These are phyloP conservation scores for Argentina silus DNA, from an alignment of 2,797 vertebrate species.

Conservation along the genomic window DNA sequence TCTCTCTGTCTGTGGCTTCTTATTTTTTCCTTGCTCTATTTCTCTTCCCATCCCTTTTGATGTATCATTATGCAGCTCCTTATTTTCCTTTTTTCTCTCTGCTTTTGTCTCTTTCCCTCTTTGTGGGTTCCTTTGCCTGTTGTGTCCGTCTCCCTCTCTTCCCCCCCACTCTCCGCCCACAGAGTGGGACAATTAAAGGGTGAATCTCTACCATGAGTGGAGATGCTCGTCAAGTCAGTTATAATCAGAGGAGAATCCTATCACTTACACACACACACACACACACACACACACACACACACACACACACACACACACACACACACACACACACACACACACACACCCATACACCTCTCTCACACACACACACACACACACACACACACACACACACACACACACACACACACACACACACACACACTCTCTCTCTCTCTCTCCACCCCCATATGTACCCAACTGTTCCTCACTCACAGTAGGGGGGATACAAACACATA, in stretches of 20 bases:
- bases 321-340: slow-evolving; percentile 47
- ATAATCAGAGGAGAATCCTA: slow-evolving; percentile 69
- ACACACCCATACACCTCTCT: slow-evolving; percentile 10
- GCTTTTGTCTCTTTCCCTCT: background rate
- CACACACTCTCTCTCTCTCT: slow-evolving; percentile 21
- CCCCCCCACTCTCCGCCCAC: slow-evolving; percentile 59
- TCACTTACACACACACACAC: slow-evolving; percentile 45
- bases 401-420: slow-evolving; percentile 45
- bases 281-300: slow-evolving; percentile 10
- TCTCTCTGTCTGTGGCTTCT: slow-evolving; percentile 6
- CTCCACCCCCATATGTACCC: slow-evolving; percentile 66
- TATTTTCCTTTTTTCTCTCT: background rate
- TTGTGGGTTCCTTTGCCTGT: background rate
- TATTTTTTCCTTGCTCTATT: background rate
- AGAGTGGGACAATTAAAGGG: slow-evolving; percentile 75
- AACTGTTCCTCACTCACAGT: slow-evolving; percentile 64
- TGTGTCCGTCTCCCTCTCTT: slow-evolving; percentile 32
- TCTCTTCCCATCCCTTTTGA: background rate
- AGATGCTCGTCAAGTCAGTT: slow-evolving; percentile 70
- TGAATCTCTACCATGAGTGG: slow-evolving; percentile 64
- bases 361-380: background rate
- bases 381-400: slow-evolving; percentile 27
- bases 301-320: slow-evolving; percentile 22
- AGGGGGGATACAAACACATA: slow-evolving; percentile 58
- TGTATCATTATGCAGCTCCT: too few species aligned